These are phyloP conservation scores for Hippopotamus amphibius DNA, from an alignment of 2,113 vertebrate genomes.

Conservation along the genomic window DNA sequence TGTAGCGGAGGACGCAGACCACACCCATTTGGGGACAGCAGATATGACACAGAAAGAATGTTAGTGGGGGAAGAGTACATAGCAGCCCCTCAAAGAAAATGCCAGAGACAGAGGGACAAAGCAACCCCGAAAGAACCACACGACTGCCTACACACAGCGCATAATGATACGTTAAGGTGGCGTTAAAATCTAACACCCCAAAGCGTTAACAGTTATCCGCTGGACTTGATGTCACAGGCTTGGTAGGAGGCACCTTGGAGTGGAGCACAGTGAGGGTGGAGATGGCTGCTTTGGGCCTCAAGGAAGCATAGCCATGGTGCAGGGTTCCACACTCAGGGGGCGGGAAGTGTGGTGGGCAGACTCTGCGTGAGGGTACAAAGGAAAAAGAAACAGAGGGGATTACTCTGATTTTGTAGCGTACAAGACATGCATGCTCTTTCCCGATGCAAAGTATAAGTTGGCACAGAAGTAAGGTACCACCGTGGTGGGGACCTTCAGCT, in stretches of 20 bases:
- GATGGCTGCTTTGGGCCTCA: not conserved
- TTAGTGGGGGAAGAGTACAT: not conserved
- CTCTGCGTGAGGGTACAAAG: not conserved
- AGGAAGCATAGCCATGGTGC: rapidly evolving
- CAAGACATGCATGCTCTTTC: not conserved
- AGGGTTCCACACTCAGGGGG: not conserved
- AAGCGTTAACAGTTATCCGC: not conserved
- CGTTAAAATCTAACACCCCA: not conserved
- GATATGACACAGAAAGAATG: not conserved
- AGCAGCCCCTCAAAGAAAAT: not conserved
- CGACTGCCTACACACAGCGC: not conserved
- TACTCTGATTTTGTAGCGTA: not conserved
- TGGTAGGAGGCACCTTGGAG: not conserved
- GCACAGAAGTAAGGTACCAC: not conserved
- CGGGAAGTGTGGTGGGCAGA: not conserved
- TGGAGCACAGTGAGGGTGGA: rapidly evolving
- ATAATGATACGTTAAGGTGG: not conserved
- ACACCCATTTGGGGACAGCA: not conserved
- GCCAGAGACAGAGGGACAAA: not conserved
- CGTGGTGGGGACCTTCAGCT: not conserved
- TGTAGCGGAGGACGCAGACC: not conserved
- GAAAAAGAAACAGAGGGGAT: too few species aligned
- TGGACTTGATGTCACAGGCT: not conserved
- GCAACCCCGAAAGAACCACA: too few species aligned
- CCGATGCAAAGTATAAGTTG: not conserved